Percentiles rank a stretch among this genome's conserved stretches.
These are phyloP conservation scores for Hippopotamyrus pictus DNA, from an alignment of 2,797 vertebrate genomes.

Conservation along the genomic window DNA sequence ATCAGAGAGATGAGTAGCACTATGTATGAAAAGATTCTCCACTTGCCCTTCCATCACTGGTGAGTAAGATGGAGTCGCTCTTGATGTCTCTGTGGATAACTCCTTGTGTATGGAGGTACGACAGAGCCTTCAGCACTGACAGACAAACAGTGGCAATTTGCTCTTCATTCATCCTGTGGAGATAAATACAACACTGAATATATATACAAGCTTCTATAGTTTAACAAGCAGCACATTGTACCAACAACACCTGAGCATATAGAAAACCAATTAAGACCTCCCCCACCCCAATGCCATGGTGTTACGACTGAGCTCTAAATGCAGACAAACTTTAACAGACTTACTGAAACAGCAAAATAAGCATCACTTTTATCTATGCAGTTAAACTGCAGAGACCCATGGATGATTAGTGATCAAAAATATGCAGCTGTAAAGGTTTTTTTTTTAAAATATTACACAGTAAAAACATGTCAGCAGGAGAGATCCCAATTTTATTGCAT, in stretches of 20 bases:
- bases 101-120: slow-evolving; percentile 92
- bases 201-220: not conserved
- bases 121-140: slow-evolving; percentile 87
- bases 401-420: not conserved
- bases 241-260: not conserved
- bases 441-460: not conserved
- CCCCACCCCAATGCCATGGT: not conserved
- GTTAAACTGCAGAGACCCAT: not conserved
- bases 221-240: not conserved
- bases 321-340: not conserved
- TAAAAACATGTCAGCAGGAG: not conserved
- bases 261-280: not conserved
- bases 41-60: slow-evolving; percentile 88
- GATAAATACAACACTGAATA: not conserved
- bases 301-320: not conserved
- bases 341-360: not conserved
- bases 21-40: not conserved
- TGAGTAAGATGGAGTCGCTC: slow-evolving; percentile 95
- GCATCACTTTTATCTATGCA: not conserved
- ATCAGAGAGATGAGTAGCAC: not conserved
- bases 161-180: slow-evolving; percentile 93
- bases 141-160: slow-evolving; percentile 95
- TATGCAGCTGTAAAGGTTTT: not conserved
- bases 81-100: slow-evolving; percentile 98
- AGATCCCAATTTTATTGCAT: not conserved